Percentiles rank a stretch among this genome's conserved stretches.
Conservation (phyloP, 2,113 vertebrate genomes). For the Lichenostomus cassidix region DNA sequence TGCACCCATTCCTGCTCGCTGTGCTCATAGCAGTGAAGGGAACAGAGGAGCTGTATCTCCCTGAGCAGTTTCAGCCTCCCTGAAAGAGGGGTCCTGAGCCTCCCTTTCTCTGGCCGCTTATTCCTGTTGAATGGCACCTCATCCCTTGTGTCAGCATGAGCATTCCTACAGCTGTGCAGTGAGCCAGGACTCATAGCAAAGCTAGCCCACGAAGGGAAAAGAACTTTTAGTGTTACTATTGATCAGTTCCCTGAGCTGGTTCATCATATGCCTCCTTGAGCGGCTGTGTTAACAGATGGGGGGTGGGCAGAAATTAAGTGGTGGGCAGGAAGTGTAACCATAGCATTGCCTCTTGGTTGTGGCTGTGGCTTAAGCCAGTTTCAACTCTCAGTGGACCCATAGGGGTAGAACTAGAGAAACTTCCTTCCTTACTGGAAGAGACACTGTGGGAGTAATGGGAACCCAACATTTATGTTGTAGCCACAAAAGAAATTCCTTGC, state of each 20-base stretch:
- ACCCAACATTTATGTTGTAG: constrained; percentile 2
- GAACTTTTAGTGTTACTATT: neutral
- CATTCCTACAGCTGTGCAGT: neutral
- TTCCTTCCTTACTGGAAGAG: constrained; percentile 60
- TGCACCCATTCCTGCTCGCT: neutral
- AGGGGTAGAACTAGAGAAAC: neutral
- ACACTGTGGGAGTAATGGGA: constrained; percentile 2
- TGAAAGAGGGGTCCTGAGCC: neutral
- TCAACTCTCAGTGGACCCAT: neutral
- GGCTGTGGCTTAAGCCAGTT: neutral
- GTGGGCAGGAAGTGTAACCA: neutral
- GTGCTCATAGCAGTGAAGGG: neutral
- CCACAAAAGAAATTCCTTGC: constrained; percentile 36
- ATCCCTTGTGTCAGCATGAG: neutral
- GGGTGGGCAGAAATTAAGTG: neutral
- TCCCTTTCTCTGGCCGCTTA: neutral
- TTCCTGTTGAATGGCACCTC: neutral
- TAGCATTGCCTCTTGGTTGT: neutral
- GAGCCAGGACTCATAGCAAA: neutral
- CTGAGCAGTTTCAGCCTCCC: neutral
- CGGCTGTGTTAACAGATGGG: neutral
- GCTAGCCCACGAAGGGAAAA: neutral
- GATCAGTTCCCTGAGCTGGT: neutral
- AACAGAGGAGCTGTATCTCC: neutral
- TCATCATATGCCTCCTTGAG: accelerated